Evolutionary conservation across 2,888 invertebrate genomes (phyloP).

Genomic region (Chouioia cunea): DNA sequence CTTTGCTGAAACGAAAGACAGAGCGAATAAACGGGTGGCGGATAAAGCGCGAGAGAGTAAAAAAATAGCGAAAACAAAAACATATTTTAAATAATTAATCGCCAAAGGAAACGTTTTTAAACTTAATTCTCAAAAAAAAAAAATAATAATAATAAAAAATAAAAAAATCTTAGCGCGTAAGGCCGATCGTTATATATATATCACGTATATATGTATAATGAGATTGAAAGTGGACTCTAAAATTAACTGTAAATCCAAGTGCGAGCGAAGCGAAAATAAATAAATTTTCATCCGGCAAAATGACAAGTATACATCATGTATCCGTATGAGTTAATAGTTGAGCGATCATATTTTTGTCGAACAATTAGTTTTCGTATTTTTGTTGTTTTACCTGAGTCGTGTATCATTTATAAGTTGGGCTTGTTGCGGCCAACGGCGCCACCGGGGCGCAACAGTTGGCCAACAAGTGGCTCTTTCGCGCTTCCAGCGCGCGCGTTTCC

Average conservation of each 20-base stretch:
- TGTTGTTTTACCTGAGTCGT: conserved; percentile 10
- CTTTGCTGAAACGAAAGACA: conserved; percentile 47
- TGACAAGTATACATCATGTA: neutral
- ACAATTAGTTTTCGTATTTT: conserved; percentile 11
- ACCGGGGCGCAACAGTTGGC: conserved; percentile 65
- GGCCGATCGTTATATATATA: conserved; percentile 57
- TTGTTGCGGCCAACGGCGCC: conserved; percentile 43
- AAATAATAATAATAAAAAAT: conserved; percentile 41
- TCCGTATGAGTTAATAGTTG: neutral
- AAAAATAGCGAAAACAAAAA: conserved; percentile 55
- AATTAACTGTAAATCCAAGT: conserved; percentile 60
- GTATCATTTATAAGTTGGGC: conserved; percentile 55
- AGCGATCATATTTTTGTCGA: neutral
- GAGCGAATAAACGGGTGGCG: too few relatives aligned
- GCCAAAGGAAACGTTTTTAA: conserved; percentile 65
- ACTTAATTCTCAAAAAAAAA: conserved; percentile 58
- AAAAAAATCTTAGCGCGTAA: conserved; percentile 59
- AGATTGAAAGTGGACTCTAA: conserved; percentile 68
- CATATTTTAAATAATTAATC: conserved; percentile 68
- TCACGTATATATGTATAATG: conserved; percentile 48
- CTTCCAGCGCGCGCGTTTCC: conserved; percentile 23
- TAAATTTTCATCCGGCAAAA: conserved; percentile 22
- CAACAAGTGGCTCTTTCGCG: conserved; percentile 66
- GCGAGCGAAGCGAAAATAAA: conserved; percentile 3
- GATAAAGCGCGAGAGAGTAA: too few relatives aligned